phyloP scores from a whole-genome alignment of 2,113 vertebrate species.

The Vireo altiloquus region DNA sequence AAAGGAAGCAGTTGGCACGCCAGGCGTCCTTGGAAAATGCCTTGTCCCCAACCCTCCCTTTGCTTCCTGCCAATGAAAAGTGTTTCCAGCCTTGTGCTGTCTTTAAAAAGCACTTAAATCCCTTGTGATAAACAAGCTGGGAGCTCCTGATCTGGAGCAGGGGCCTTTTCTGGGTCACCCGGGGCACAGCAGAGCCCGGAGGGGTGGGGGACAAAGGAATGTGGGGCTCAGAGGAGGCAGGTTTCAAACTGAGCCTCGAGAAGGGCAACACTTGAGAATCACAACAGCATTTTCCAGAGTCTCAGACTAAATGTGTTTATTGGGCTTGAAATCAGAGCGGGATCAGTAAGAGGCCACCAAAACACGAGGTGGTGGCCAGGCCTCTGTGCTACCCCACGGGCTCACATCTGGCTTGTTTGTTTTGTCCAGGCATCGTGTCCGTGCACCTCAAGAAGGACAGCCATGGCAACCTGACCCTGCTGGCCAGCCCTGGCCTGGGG shows the following conservation, averaged over 20 bases:
- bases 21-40: background rate
- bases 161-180: background rate
- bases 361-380: background rate
- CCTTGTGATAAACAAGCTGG: background rate
- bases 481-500: conserved; percentile 56
- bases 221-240: background rate
- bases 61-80: background rate
- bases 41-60: background rate
- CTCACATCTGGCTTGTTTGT: background rate
- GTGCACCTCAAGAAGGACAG: conserved; percentile 73
- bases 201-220: background rate
- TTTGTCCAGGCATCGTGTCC: conserved; percentile 57
- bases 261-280: background rate
- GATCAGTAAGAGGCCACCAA: background rate
- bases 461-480: conserved; percentile 64
- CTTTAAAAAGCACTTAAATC: background rate
- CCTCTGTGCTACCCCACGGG: accelerated
- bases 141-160: accelerated
- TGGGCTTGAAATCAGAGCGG: background rate
- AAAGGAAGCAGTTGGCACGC: background rate
- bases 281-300: background rate
- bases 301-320: background rate
- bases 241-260: background rate
- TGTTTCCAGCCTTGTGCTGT: background rate
- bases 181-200: background rate